A percentile compares a stretch with the other conserved stretches of the same genome.
Evolutionary conservation across 2,113 vertebrate genomes (phyloP).

Genomic region (Pipra filicauda): DNA sequence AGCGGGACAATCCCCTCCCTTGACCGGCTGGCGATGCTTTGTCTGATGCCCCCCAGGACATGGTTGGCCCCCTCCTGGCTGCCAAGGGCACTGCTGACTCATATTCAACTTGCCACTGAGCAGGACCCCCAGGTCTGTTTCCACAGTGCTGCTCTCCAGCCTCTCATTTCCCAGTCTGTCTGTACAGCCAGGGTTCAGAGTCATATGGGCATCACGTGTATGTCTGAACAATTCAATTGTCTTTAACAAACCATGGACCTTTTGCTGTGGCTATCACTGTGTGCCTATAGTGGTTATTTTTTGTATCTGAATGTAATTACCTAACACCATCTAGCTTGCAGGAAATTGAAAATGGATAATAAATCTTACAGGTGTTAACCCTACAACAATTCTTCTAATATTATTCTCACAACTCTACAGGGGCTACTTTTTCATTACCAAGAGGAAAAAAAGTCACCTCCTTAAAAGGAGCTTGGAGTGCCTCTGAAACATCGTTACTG

Average conservation of each 20-base stretch:
- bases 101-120: accelerated
- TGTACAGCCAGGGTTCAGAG: not conserved
- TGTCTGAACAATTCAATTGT: not conserved
- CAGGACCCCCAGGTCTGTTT: not conserved
- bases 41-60: not conserved
- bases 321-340: not conserved
- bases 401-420: not conserved
- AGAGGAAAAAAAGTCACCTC: not conserved
- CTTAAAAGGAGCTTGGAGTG: not conserved
- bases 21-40: accelerated
- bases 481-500: not conserved
- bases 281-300: not conserved
- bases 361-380: not conserved
- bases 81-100: not conserved
- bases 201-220: not conserved
- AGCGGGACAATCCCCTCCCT: not conserved
- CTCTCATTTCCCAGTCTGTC: accelerated
- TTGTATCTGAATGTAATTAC: not conserved
- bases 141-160: accelerated
- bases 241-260: not conserved
- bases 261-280: not conserved
- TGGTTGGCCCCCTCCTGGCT: not conserved
- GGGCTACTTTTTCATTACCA: not conserved
- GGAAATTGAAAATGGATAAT: not conserved
- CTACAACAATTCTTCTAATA: not conserved